A percentile compares a stretch with the other conserved stretches of the same genome.
Conservation (phyloP, 2,888 invertebrate species). For the Margaritifera margaritifera region DNA sequence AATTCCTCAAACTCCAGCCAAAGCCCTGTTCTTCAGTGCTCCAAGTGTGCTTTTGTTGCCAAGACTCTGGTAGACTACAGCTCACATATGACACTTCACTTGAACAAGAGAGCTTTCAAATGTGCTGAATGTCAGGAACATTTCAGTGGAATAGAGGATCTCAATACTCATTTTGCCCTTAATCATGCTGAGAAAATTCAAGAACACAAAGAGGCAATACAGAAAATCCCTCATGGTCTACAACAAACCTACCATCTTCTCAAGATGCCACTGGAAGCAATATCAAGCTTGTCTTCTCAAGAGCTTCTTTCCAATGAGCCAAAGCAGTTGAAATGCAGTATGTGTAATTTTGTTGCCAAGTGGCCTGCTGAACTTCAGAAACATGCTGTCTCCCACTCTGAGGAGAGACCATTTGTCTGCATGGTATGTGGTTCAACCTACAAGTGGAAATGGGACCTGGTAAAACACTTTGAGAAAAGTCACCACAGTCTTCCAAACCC, state of each 20-base stretch:
- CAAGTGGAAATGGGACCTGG: constrained; percentile 72
- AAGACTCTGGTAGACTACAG: constrained; percentile 61
- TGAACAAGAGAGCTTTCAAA: constrained; percentile 61
- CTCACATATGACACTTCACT: constrained; percentile 63
- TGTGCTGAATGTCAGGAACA: constrained; percentile 68
- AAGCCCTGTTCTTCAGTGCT: constrained; percentile 52
- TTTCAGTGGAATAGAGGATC: constrained; percentile 64
- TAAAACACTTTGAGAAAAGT: constrained; percentile 71
- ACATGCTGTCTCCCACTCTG: constrained; percentile 71
- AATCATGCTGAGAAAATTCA: constrained; percentile 61
- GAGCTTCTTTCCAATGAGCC: constrained; percentile 49
- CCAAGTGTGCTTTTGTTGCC: constrained; percentile 61
- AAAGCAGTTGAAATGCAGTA: constrained; percentile 67
- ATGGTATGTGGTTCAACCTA: constrained; percentile 71
- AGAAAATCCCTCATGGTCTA: constrained; percentile 64
- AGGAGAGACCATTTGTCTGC: constrained; percentile 68
- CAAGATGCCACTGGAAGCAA: constrained; percentile 62
- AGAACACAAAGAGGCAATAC: constrained; percentile 63
- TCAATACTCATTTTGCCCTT: constrained; percentile 69
- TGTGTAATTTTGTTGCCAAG: constrained; percentile 69
- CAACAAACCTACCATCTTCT: constrained; percentile 66
- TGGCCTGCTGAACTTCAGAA: constrained; percentile 71
- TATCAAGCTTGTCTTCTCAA: constrained; percentile 53
- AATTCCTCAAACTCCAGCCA: neutral
- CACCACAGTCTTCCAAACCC: constrained; percentile 69